Evolutionary conservation across 1,140 invertebrate genomes (phyloP), one percentile per base, ranked within the genome.

Genomic region (Lepidurus apus): DNA sequence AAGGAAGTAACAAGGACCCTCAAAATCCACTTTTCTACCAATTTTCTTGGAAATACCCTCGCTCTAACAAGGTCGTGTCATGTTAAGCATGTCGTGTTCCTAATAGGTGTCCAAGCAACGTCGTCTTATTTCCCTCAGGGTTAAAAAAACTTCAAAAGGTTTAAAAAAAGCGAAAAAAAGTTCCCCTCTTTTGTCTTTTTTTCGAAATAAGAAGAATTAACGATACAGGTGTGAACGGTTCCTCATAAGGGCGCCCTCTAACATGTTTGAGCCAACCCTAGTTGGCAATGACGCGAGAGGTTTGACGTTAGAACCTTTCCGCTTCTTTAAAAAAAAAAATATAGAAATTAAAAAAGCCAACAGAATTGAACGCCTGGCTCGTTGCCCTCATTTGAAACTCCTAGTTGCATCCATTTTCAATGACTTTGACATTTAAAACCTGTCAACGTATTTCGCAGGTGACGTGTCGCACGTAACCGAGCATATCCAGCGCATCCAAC

Each of bases 401-500:
- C 53, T n/a, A 17, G 17, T 65, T 65, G n/a, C 17, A 65, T 65
- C 53, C 53, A 65, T 65, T 65, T 65, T 21, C 53, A 21, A 65
- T n/a, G n/a, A 65, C 17, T 65, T 65, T 65, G 53, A 65, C 53
- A 4, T 65, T 65, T 65, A 65, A 65, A 65, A 1, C 53, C 53
- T 65, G 53, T 21, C 21, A 65, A 65, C 53, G 53, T 65, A 21
- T 65, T 65, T 17, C 53, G 21, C 21, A 65, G 53, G 53, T 65
- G 53, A 65, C 53, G 53, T 65, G 53, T 65, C 53, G 53, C 53
- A 65, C 21, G 53, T 65, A 65, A 65, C 53, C 53, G 53, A 65
- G 53, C 53, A 65, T 65, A 65, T 65, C 53, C 53, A 65, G 21
- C 53, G 21, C 53, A 65, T 65, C 13, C 53, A 65, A 65, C 53